Base-by-base conservation (phyloP, 2,113 vertebrate species). In the Taurulus bubalis region DNA sequence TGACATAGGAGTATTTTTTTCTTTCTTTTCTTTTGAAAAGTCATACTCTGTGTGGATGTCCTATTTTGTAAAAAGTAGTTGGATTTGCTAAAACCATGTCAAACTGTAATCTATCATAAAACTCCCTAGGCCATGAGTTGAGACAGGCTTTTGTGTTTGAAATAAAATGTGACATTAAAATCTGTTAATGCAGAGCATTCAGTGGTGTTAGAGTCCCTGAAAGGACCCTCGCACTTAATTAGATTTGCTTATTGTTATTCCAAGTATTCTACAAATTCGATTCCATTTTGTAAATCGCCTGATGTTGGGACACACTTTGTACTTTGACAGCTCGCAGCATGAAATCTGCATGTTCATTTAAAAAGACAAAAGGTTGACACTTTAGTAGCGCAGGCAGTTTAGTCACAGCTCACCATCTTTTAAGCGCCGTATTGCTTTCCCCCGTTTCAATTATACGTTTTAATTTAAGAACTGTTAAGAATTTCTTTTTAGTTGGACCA, bases 151-250 rank as follows among this genome's bases (percentile, higher is more conserved):
- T 15, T 58, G 22, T 68, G 40, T 79, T 49, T 36, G 11, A 84
- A 90, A 67, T 79, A 82, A 74, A 80, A 55, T 24, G 9, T 24
- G 62, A 68, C 66, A 72, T 71, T 83, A 0, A 30, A 36, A 30
- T 71, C 38, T 28, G 49, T 72, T 67, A 40, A 30, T 74, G 75
- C 64, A 56, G 63, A 47, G 56, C 60, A 24, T 45, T 83, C 76
- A 73, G 0, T 67, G 28, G 42, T 62, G 22, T 26, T n/a, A 5
- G 26, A 34, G 26, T 28, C 6, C 9, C 1, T 75, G 16, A 55
- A 76, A 24, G 18, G 26, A 58, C 58, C 26, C 22, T 11, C 20
- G 40, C 2, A 34, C 36, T 16, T 53, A 0, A 8, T 32, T 53
- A 24, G 8, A 8, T 53, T 71, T 45, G 1, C 3, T 67, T 12